Evolutionary conservation across 2,888 invertebrate genomes (phyloP).

Genomic region (Germaria angustata): DNA sequence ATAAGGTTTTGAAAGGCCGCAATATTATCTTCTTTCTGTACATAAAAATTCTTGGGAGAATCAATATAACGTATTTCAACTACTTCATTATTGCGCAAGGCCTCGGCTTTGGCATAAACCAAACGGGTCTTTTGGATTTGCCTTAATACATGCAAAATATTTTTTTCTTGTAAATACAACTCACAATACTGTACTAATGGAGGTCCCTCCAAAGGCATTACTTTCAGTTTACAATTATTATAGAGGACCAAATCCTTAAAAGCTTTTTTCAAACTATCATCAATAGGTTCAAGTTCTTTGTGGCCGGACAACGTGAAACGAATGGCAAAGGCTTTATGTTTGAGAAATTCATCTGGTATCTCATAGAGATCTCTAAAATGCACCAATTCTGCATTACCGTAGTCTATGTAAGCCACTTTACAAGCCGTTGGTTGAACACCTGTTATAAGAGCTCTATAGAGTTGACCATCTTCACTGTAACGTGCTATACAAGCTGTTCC

Average conservation of each 20-base stretch:
- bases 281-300: slow-evolving; percentile 82
- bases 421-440: slow-evolving; percentile 86
- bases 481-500: slow-evolving; percentile 89
- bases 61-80: slow-evolving; percentile 79
- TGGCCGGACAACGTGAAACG: slow-evolving; percentile 87
- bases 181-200: slow-evolving; percentile 88
- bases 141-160: slow-evolving; percentile 74
- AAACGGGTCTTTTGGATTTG: slow-evolving; percentile 74
- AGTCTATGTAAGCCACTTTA: slow-evolving; percentile 90
- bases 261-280: slow-evolving; percentile 84
- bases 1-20: slow-evolving; percentile 84
- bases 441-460: slow-evolving; percentile 89
- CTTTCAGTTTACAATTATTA: slow-evolving; percentile 84
- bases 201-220: slow-evolving; percentile 85
- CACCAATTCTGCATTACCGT: slow-evolving; percentile 88
- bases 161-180: slow-evolving; percentile 82
- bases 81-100: slow-evolving; percentile 74
- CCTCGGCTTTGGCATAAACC: slow-evolving; percentile 74
- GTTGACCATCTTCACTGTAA: slow-evolving; percentile 85
- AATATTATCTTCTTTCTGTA: slow-evolving; percentile 85
- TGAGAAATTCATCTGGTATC: slow-evolving; percentile 86
- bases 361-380: slow-evolving; percentile 87
- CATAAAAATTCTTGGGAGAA: slow-evolving; percentile 87
- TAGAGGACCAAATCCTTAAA: slow-evolving; percentile 86
- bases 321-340: slow-evolving; percentile 87